These are phyloP conservation scores for Caenorhabditis briggsae DNA, from an alignment of 1,140 invertebrate species.

Conservation along the genomic window DNA sequence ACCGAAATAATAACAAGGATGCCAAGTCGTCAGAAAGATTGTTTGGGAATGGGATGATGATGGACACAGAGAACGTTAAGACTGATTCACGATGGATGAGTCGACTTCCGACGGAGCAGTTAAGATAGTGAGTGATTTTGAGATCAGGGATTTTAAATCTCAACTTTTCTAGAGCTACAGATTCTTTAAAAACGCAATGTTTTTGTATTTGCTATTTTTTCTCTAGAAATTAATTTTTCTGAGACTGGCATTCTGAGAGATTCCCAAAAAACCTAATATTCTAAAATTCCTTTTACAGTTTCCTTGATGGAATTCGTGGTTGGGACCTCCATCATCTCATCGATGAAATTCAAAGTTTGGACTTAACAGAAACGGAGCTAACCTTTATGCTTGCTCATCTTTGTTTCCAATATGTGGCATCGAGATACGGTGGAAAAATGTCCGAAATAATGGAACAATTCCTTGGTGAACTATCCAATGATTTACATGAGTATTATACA, in stretches of 20 bases:
- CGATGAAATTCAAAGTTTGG: background rate
- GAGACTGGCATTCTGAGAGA: too few relatives aligned
- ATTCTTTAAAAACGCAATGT: too few relatives aligned
- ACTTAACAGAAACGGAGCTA: slow-evolving; percentile 17
- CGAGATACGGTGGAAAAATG: slow-evolving; percentile 15
- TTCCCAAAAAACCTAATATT: too few relatives aligned
- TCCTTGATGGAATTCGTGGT: slow-evolving; percentile 7
- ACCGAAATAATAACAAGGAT: background rate
- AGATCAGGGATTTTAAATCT: too few relatives aligned
- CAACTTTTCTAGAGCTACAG: too few relatives aligned
- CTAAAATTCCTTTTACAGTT: too few relatives aligned
- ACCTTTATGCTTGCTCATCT: slow-evolving; percentile 20
- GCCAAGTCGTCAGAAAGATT: background rate
- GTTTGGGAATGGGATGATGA: background rate
- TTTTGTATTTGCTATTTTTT: too few relatives aligned
- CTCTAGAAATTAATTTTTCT: too few relatives aligned
- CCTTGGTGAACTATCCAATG: background rate
- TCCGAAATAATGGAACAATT: slow-evolving; percentile 6
- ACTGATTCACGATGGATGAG: background rate
- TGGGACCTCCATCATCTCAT: background rate
- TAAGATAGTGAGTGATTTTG: slow-evolving; percentile 23
- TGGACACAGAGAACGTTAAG: background rate
- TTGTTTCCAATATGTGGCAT: slow-evolving; percentile 17
- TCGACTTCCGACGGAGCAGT: background rate
- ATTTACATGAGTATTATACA: slow-evolving; percentile 7